Base-by-base conservation (phyloP, 2,888 invertebrate genomes). In the Leptothorax acervorum region DNA sequence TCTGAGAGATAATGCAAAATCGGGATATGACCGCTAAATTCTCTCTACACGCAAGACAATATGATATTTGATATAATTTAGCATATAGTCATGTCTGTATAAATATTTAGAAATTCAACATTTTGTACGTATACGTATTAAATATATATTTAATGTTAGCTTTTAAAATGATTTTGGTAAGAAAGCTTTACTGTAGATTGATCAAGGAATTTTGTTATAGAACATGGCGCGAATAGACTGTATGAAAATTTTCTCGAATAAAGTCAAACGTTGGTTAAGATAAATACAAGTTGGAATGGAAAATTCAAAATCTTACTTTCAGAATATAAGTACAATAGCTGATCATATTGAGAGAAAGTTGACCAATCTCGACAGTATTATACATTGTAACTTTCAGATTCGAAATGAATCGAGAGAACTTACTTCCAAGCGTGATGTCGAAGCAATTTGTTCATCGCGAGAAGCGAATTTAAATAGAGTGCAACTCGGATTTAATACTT, bases 361-460 rank as follows among this genome's bases (percentile, higher is more conserved):
- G 45, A 48, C 9, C 73, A 79, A 79, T 79, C 18, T 51, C 60
- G 39, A 15, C 39, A n/a, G 28, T 48, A 60, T 79, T 79, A 60
- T 35, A 28, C 71, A 48, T 60, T 39, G 48, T 62, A 73, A 79
- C 48, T 79, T 79, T 51, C 35, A 60, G 11, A 18, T 60, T 79
- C 28, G 48, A 51, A 51, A 79, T 62, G 48, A 79, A 73, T 79
- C 48, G 39, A 60, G 55, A 79, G 35, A 35, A 35, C 35, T 35
- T 35, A 79, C 48, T 73, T 48, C 28, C 71, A 28, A 73, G 71
- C 48, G n/a, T 39, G 39, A 81, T 81, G 71, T 18, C 79, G 60
- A 35, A 62, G 73, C 48, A 73, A 81, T 81, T 81, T 60, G 79
- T 81, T 51, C 73, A 78, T 57, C 45, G 68, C 11, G 70, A 45